Base-by-base conservation (phyloP, 2,888 invertebrate genomes). In the Acrobasis consociella region DNA sequence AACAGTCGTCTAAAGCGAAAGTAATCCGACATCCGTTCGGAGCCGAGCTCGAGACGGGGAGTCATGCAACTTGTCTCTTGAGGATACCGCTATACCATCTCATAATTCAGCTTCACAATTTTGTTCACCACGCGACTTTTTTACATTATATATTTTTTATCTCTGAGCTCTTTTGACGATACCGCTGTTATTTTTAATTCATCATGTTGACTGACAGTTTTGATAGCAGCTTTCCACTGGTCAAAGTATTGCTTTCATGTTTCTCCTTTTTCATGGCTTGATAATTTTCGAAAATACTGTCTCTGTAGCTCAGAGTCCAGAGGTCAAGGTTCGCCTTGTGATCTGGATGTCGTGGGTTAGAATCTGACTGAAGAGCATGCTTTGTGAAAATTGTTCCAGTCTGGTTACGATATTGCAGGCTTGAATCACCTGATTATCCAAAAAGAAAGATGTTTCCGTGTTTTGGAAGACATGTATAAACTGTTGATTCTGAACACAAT, bases 1-100 rank as follows among this genome's bases (percentile, higher is more conserved):
- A 65, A 59, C 63, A 58, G 63, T 63, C 60, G 64, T 65, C 62
- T 61, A 65, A 69, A 69, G 69, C 67, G 65, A 69, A 69, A 69
- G 67, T 69, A 64, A 69, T 61, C 38, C 60, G 50, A 49, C 60
- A 65, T 62, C 53, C 53, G 52, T 46, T 39, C 60, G 60, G n/a
- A 31, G 31, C 9, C 51, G 46, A 16, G 46, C 39, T 16, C 38
- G 55, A 39, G 9, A 49, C 58, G 31, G 37, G 16, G 58, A 49
- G 49, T 59, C 58, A 37, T 59, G 58, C 58, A 11, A 59, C 49
- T 49, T 56, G 22, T 56, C 56, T 56, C 39, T 56, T 56, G 42
- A 56, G 56, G 22, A 59, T 59, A 49, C 49, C 59, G 59, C 59
- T 59, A 50, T 38, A 37, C 10, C 16, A 59, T 49, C 49, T 50